These are phyloP conservation scores for Sinotaia quadrata DNA, from an alignment of 2,888 invertebrate genomes.

Conservation along the genomic window DNA sequence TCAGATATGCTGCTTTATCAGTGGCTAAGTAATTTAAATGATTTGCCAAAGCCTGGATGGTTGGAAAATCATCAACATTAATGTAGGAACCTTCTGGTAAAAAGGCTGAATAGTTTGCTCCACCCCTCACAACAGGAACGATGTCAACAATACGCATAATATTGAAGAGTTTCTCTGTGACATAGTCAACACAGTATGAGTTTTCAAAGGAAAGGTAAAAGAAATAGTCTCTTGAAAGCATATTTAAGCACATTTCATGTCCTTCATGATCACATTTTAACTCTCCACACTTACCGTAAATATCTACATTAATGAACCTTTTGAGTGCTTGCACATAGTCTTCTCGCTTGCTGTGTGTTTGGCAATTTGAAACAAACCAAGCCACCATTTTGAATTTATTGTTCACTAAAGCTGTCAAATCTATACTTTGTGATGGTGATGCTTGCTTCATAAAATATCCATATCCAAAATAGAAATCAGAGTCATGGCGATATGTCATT, in stretches of 20 bases:
- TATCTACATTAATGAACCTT: conserved; percentile 22
- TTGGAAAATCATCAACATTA: conserved; percentile 21
- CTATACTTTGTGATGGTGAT: background rate
- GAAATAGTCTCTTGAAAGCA: conserved; percentile 25
- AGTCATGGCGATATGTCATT: conserved; percentile 35
- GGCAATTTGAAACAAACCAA: conserved; percentile 29
- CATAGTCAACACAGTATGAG: conserved; percentile 31
- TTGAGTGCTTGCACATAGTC: conserved; percentile 19
- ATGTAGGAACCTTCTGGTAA: conserved; percentile 19
- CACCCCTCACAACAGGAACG: conserved; percentile 25
- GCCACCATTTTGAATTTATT: conserved; percentile 27
- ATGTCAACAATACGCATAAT: conserved; percentile 27
- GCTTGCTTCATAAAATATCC: background rate
- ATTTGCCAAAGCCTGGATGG: conserved; percentile 22
- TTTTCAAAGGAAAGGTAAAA: conserved; percentile 39
- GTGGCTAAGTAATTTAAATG: conserved; percentile 12
- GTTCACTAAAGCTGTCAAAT: background rate
- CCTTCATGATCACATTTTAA: conserved; percentile 5
- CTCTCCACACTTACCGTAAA: conserved; percentile 27
- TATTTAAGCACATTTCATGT: conserved; percentile 7
- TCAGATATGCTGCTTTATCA: conserved; percentile 15
- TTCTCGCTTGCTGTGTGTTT: conserved; percentile 13
- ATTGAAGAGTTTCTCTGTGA: conserved; percentile 38
- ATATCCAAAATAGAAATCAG: conserved; percentile 35
- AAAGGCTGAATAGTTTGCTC: conserved; percentile 19